phyloP scores from a whole-genome alignment of 2,888 invertebrate species.

The Himalopsyche kuldschensis region DNA sequence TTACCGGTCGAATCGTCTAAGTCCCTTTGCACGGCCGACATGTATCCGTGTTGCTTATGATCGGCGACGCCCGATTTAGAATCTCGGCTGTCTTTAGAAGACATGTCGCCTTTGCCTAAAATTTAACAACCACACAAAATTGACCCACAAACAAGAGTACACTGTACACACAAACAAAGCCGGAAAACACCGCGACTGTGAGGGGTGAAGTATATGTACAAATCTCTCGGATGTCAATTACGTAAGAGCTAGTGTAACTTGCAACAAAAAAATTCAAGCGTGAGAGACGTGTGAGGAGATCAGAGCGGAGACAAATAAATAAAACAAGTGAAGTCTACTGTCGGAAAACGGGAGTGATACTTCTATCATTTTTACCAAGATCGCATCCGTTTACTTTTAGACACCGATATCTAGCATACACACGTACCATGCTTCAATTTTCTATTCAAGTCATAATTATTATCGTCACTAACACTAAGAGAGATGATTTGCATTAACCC shows the following conservation, averaged over 20 bases:
- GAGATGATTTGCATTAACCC: neutral
- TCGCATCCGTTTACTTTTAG: too few species aligned
- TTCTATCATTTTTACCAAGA: too few species aligned
- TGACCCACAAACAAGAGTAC: neutral
- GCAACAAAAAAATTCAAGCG: neutral
- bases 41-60: conserved; percentile 59
- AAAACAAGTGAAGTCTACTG: too few species aligned
- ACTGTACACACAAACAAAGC: neutral
- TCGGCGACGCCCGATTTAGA: conserved; percentile 55
- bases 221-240: neutral
- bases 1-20: conserved; percentile 36
- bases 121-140: conserved; percentile 9
- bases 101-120: conserved; percentile 38
- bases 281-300: neutral
- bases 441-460: neutral
- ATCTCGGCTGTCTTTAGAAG: conserved; percentile 42
- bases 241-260: neutral
- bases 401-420: neutral
- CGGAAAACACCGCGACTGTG: neutral
- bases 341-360: too few species aligned
- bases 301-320: neutral
- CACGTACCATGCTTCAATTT: neutral
- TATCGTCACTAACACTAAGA: neutral
- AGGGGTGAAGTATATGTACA: neutral
- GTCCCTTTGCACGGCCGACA: conserved; percentile 40